phyloP scores from a whole-genome alignment of 2,113 vertebrate genomes.

The Ceyx cyanopectus region DNA sequence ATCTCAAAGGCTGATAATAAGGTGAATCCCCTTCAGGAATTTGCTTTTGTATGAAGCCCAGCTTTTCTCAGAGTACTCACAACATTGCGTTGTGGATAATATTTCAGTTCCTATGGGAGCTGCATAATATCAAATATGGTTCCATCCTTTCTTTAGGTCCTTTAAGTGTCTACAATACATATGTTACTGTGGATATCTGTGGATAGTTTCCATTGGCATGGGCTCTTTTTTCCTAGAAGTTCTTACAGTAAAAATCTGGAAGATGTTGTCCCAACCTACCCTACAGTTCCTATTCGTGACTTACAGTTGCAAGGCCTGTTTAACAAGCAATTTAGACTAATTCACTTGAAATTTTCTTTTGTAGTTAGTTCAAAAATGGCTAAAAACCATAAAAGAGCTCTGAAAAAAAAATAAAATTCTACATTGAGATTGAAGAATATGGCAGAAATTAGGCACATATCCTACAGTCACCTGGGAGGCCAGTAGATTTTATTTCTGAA shows the following conservation, averaged over 20 bases:
- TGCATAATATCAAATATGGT: background rate
- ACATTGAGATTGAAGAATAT: background rate
- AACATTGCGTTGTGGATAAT: background rate
- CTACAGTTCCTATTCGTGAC: background rate
- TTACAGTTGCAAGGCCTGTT: background rate
- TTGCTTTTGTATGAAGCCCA: background rate
- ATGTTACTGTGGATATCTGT: background rate
- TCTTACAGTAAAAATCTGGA: background rate
- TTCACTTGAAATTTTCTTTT: conserved; percentile 14
- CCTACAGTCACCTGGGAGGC: background rate
- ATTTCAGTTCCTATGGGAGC: background rate
- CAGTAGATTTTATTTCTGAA: background rate
- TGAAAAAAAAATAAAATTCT: background rate
- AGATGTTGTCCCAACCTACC: background rate
- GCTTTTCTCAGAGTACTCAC: background rate
- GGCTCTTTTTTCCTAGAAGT: background rate
- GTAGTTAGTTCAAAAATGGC: conserved; percentile 17
- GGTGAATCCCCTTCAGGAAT: background rate
- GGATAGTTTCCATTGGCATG: background rate
- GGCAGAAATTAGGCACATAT: background rate
- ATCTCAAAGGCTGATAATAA: background rate
- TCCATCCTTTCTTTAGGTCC: background rate
- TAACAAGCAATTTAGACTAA: conserved; percentile 7
- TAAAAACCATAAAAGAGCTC: background rate
- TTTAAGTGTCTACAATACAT: background rate